phyloP scores from a whole-genome alignment of 2,888 invertebrate genomes.

The Volucella inanis region DNA sequence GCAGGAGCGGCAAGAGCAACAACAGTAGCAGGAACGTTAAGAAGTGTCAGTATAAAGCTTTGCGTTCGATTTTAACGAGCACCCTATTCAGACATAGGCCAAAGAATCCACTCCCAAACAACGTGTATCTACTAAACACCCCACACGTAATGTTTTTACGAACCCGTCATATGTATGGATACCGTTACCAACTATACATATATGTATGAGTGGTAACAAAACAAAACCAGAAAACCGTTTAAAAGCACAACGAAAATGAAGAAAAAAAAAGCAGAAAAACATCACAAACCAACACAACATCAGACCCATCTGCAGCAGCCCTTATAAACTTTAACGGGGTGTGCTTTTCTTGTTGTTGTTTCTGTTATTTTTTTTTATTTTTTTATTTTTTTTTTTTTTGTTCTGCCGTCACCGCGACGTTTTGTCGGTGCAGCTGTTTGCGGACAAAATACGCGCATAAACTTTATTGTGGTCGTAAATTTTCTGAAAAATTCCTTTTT shows the following conservation, averaged over 20 bases:
- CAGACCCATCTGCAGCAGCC: slow-evolving; percentile 55
- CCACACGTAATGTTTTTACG: too few species aligned
- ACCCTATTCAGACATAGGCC: slow-evolving; percentile 49
- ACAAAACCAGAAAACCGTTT: background rate
- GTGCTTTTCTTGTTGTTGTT: slow-evolving; percentile 11
- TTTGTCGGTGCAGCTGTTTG: slow-evolving; percentile 48
- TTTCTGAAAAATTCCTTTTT: slow-evolving; percentile 46
- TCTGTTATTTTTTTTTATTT: slow-evolving; percentile 24
- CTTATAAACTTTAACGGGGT: slow-evolving; percentile 45
- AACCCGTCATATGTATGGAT: too few species aligned
- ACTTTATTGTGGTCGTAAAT: slow-evolving; percentile 60
- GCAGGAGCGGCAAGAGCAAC: too few species aligned
- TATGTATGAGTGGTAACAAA: slow-evolving; percentile 39
- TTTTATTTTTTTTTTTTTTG: slow-evolving; percentile 23
- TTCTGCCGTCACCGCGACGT: slow-evolving; percentile 14
- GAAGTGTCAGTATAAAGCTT: background rate
- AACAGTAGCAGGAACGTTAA: too few species aligned
- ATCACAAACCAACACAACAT: slow-evolving; percentile 19
- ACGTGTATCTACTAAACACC: too few species aligned
- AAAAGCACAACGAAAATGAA: background rate
- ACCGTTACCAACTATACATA: too few species aligned
- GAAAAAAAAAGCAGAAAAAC: background rate
- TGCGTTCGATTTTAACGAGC: slow-evolving; percentile 49
- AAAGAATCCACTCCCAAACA: slow-evolving; percentile 11
- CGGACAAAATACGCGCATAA: slow-evolving; percentile 50